A percentile compares a stretch with the other conserved stretches of the same genome.
Evolutionary conservation across 2,888 invertebrate genomes (phyloP).

Genomic region (Calameuta filiformis): DNA sequence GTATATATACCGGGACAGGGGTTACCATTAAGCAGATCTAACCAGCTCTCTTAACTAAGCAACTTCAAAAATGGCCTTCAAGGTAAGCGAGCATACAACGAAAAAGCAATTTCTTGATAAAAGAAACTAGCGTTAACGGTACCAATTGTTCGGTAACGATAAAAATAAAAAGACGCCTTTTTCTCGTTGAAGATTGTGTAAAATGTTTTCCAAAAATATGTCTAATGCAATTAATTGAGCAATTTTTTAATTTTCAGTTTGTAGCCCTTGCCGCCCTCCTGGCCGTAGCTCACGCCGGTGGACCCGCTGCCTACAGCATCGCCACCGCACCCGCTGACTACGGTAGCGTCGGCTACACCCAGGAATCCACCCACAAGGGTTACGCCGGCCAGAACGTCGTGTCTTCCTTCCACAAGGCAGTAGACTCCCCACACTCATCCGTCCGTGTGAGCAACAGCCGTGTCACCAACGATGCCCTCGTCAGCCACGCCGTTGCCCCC

Average conservation of each 20-base stretch:
- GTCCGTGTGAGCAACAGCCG: slow-evolving; percentile 51
- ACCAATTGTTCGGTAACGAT: no score
- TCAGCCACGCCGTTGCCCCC: slow-evolving; percentile 22
- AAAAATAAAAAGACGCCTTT: no score
- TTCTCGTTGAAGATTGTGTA: no score
- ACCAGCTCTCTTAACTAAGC: slow-evolving; percentile 36
- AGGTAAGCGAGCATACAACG: slow-evolving; percentile 38
- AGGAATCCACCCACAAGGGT: slow-evolving; percentile 55
- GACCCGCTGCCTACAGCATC: slow-evolving; percentile 50
- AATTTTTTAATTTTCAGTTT: slow-evolving; percentile 30
- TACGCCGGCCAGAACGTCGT: slow-evolving; percentile 52
- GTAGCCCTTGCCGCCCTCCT: slow-evolving; percentile 42
- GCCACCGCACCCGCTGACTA: slow-evolving; percentile 45
- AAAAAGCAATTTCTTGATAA: not conserved
- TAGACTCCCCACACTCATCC: slow-evolving; percentile 49
- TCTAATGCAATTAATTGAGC: not conserved
- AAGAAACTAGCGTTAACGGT: not conserved
- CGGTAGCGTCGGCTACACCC: slow-evolving; percentile 45
- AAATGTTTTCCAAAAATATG: no score
- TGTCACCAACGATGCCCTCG: slow-evolving; percentile 44
- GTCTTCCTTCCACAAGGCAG: slow-evolving; percentile 47
- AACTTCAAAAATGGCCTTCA: slow-evolving; percentile 49
- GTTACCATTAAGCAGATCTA: slow-evolving; percentile 38
- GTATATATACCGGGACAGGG: slow-evolving; percentile 47
- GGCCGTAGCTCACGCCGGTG: slow-evolving; percentile 43